Conservation (phyloP, 1,140 invertebrate genomes). For the Tachypleus tridentatus region DNA sequence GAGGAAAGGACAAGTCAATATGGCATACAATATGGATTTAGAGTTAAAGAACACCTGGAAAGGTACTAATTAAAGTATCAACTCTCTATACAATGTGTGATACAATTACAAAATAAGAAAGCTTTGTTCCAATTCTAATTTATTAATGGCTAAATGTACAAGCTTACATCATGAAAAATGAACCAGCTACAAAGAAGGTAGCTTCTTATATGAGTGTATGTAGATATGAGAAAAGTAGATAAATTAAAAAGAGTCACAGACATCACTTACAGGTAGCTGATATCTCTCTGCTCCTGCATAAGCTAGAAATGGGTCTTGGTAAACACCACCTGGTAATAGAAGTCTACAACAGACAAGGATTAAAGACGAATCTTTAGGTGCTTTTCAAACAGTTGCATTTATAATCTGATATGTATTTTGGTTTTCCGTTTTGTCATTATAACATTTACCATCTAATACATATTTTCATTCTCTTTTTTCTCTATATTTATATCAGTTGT, state of each 20-base stretch:
- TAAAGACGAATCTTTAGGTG: background rate
- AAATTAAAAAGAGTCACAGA: conserved; percentile 11
- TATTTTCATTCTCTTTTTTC: background rate
- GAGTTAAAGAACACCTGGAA: no score
- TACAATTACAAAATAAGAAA: no score
- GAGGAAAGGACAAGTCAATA: no score
- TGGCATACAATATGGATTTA: no score
- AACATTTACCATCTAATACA: conserved; percentile 6
- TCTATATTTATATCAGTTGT: no score
- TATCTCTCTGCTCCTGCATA: conserved; percentile 70
- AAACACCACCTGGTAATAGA: conserved; percentile 51
- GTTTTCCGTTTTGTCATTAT: background rate
- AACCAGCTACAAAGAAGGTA: background rate
- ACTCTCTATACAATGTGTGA: no score
- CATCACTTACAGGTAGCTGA: conserved; percentile 66
- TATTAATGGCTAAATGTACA: background rate
- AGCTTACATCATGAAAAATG: background rate
- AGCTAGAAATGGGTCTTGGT: conserved; percentile 89
- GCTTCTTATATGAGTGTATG: background rate
- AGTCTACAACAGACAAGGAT: background rate
- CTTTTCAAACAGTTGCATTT: background rate
- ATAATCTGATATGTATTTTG: background rate
- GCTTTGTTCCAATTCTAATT: no score
- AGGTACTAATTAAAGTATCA: no score
- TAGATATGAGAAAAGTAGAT: conserved; percentile 12